Conservation (phyloP, 2,888 invertebrate genomes). For the Vesta saturnalis region DNA sequence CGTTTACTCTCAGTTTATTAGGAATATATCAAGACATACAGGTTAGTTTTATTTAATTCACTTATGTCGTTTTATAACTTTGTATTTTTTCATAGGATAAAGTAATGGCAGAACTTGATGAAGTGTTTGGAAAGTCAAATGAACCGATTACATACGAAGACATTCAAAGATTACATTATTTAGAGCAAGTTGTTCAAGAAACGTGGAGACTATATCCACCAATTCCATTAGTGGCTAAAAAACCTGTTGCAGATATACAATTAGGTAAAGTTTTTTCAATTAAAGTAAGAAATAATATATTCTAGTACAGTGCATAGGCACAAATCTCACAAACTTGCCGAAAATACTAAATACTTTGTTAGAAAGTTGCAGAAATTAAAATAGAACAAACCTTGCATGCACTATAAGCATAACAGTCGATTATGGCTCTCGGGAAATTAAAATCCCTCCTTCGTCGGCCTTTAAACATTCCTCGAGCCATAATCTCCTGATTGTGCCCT, state of each 20-base stretch:
- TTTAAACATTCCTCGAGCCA: too few relatives aligned
- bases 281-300: too few relatives aligned
- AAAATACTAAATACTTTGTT: too few relatives aligned
- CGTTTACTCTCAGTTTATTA: conserved; percentile 45
- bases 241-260: conserved; percentile 41
- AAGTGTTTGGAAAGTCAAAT: conserved; percentile 42
- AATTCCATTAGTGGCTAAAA: conserved; percentile 42
- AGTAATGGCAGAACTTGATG: conserved; percentile 34
- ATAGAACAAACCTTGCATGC: too few relatives aligned
- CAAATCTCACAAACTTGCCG: too few relatives aligned
- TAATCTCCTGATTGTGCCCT: too few relatives aligned
- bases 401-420: too few relatives aligned
- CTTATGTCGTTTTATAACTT: neutral
- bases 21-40: conserved; percentile 43
- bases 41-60: conserved; percentile 24
- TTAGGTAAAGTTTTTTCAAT: conserved; percentile 35
- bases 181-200: conserved; percentile 52
- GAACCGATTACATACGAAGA: conserved; percentile 46
- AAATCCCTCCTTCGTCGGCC: too few relatives aligned
- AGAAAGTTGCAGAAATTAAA: too few relatives aligned
- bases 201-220: conserved; percentile 50
- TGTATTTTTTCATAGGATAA: conserved; percentile 33
- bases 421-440: too few relatives aligned
- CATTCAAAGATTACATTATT: conserved; percentile 46
- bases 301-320: too few relatives aligned